phyloP scores from a whole-genome alignment of 1,140 invertebrate genomes.

The Scaptomyza hsui region DNA sequence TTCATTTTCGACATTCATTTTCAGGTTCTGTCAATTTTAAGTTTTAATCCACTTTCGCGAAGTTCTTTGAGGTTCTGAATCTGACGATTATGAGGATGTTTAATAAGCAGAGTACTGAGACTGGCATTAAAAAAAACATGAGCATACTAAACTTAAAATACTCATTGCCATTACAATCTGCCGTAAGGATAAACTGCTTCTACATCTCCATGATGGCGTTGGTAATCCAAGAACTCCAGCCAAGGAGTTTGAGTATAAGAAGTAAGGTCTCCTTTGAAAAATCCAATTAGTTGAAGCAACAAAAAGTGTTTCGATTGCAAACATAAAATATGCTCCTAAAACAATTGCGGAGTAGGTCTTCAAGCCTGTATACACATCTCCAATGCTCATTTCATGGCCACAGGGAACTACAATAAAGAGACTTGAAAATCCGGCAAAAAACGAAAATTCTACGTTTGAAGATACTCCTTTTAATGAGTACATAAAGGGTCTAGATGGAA shows the following conservation, averaged over 20 bases:
- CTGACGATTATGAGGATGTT: neutral
- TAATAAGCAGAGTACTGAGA: constrained; percentile 41
- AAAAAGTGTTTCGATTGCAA: constrained; percentile 29
- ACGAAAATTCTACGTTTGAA: neutral
- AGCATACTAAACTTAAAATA: constrained; percentile 37
- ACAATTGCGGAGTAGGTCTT: constrained; percentile 5
- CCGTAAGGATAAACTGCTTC: constrained; percentile 6
- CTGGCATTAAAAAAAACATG: constrained; percentile 34
- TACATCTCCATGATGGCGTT: neutral
- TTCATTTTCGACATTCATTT: neutral
- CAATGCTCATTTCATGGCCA: neutral
- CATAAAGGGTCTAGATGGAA: neutral
- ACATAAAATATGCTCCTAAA: constrained; percentile 12
- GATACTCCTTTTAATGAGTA: no score
- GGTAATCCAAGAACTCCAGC: constrained; percentile 39
- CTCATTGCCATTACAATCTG: constrained; percentile 39
- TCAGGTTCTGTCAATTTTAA: neutral
- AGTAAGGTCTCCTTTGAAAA: neutral
- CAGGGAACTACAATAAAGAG: constrained; percentile 40
- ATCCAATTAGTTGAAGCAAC: constrained; percentile 2
- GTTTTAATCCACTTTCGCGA: constrained; percentile 25
- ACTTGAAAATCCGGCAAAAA: no score
- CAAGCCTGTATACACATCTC: neutral
- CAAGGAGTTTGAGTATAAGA: constrained; percentile 12
- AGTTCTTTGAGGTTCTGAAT: constrained; percentile 36